Conservation (phyloP, 2,888 invertebrate species). For the Serrognathus titanus region DNA sequence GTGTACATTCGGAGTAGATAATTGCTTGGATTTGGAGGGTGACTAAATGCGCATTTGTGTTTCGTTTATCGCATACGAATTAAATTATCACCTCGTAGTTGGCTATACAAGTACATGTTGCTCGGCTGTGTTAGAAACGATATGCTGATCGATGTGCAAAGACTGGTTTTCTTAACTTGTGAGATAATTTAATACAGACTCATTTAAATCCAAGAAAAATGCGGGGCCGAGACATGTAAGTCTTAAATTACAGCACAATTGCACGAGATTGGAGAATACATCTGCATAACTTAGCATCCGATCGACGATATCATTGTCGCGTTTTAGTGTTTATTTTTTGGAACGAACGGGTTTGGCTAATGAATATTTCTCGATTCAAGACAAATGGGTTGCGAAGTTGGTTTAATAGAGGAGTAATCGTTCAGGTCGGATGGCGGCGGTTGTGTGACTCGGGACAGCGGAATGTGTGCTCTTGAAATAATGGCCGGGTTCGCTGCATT, state of each 20-base stretch:
- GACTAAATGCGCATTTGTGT: neutral
- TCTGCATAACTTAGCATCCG: conserved; percentile 48
- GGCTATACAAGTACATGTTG: neutral
- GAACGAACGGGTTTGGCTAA: conserved; percentile 32
- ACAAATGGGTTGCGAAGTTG: conserved; percentile 35
- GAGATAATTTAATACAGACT: conserved; percentile 46
- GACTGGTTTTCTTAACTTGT: conserved; percentile 41
- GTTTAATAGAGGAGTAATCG: conserved; percentile 32
- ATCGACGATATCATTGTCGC: conserved; percentile 45
- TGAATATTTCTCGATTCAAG: conserved; percentile 39
- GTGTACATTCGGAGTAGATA: too few relatives aligned
- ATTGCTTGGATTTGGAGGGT: neutral
- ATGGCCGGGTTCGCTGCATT: conserved; percentile 27
- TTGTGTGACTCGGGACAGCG: conserved; percentile 22
- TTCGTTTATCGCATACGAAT: neutral
- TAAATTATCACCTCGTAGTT: conserved; percentile 12
- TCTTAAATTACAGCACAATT: conserved; percentile 50
- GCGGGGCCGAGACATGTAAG: conserved; percentile 42
- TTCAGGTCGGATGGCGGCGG: conserved; percentile 9
- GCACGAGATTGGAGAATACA: conserved; percentile 49
- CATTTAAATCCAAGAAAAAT: conserved; percentile 47
- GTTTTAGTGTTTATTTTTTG: conserved; percentile 2
- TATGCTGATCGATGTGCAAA: conserved; percentile 39
- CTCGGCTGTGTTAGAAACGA: conserved; percentile 35
- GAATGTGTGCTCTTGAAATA: conserved; percentile 32